A percentile compares a stretch with the other conserved stretches of the same genome.
These are phyloP conservation scores for Enteromius fasciolatus DNA, from an alignment of 2,797 vertebrate species.

Conservation along the genomic window DNA sequence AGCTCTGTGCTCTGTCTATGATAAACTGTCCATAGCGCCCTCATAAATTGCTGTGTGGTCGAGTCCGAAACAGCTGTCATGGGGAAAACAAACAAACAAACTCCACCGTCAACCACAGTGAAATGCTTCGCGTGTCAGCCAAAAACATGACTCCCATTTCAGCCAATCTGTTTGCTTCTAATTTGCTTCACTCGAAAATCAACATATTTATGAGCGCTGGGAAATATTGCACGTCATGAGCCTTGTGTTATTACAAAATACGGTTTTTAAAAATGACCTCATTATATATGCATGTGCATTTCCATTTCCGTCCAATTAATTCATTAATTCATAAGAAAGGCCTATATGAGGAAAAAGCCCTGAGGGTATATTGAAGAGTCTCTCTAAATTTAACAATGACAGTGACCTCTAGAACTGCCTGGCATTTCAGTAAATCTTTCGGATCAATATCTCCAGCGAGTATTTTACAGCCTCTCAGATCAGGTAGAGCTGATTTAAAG, in stretches of 20 bases:
- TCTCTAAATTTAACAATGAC: constrained; percentile 59
- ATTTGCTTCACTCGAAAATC: constrained; percentile 24
- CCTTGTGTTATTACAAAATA: constrained; percentile 17
- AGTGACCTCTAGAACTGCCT: constrained; percentile 46
- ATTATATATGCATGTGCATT: constrained; percentile 31
- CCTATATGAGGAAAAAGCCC: constrained; percentile 31
- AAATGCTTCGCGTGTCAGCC: constrained; percentile 33
- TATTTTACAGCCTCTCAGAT: constrained; percentile 59
- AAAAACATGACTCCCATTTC: constrained; percentile 46
- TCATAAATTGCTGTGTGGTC: constrained; percentile 55
- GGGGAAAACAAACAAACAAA: constrained; percentile 49
- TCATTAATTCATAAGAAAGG: constrained; percentile 48
- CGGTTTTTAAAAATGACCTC: constrained; percentile 32
- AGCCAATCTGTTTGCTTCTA: constrained; percentile 36
- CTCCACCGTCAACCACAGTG: constrained; percentile 25
- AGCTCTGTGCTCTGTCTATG: constrained; percentile 45
- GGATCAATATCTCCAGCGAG: constrained; percentile 57
- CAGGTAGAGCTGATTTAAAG: constrained; percentile 57
- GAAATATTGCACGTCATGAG: not conserved
- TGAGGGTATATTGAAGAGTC: constrained; percentile 51
- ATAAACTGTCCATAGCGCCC: constrained; percentile 52
- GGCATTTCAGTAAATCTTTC: constrained; percentile 60
- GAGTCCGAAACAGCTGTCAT: constrained; percentile 50
- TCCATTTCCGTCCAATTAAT: constrained; percentile 48
- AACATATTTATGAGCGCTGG: constrained; percentile 21